Percentiles rank a stretch among this genome's conserved stretches.
Conservation (phyloP, 1,140 invertebrate genomes). For the Contarinia nasturtii region DNA sequence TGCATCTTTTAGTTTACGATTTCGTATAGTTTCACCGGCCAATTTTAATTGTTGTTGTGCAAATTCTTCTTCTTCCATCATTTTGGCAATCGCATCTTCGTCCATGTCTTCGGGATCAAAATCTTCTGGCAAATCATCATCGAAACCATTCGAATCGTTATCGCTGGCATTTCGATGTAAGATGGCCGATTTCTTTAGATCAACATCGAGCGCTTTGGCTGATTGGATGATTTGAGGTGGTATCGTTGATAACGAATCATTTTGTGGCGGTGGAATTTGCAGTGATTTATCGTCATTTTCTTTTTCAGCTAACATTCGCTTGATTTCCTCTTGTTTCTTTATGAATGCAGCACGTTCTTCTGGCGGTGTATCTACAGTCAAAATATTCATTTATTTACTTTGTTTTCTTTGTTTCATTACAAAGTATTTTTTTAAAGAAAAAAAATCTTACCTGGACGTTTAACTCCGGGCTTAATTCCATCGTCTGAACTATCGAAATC, state of each 20-base stretch:
- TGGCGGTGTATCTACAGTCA: constrained; percentile 17
- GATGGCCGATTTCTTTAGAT: constrained; percentile 9
- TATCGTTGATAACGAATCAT: constrained; percentile 19
- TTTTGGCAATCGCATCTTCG: constrained; percentile 33
- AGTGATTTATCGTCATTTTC: constrained; percentile 15
- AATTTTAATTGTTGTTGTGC: constrained; percentile 32
- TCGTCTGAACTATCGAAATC: constrained; percentile 22
- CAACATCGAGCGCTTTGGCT: constrained; percentile 23
- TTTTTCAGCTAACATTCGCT: constrained; percentile 22
- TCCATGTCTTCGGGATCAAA: constrained; percentile 25
- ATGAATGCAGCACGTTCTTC: constrained; percentile 23
- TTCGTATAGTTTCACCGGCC: constrained; percentile 29
- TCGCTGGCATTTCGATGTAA: constrained; percentile 4
- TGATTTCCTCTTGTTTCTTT: constrained; percentile 22
- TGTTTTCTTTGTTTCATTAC: no score
- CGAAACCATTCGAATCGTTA: constrained; percentile 17
- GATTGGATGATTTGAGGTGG: constrained; percentile 20
- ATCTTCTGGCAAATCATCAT: constrained; percentile 18
- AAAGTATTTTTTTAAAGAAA: no score
- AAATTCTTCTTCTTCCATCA: constrained; percentile 42
- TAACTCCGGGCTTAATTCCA: constrained; percentile 31
- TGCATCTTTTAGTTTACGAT: constrained; percentile 24
- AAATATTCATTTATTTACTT: no score
- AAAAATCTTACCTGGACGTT: constrained; percentile 11
- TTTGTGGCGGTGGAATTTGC: constrained; percentile 11